These are phyloP conservation scores for Lordiphosa andalusiaca DNA, from an alignment of 2,888 invertebrate genomes.

Conservation along the genomic window DNA sequence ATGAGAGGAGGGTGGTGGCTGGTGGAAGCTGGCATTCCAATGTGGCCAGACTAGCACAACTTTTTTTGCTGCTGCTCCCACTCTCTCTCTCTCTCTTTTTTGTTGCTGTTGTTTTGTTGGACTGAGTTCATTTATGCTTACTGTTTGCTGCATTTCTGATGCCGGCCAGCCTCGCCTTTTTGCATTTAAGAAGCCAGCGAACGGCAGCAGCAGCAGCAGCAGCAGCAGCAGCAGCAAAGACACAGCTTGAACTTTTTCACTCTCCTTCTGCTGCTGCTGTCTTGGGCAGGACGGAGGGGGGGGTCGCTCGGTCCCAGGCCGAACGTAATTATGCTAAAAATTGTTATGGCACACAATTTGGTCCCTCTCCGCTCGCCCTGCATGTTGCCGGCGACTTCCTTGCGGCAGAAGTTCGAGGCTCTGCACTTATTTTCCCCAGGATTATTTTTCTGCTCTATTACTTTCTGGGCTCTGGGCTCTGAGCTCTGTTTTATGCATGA, in stretches of 20 bases:
- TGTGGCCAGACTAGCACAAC: constrained; percentile 26
- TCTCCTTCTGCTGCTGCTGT: no score
- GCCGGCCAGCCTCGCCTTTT: constrained; percentile 37
- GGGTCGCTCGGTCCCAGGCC: constrained; percentile 46
- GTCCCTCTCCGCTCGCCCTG: constrained; percentile 34
- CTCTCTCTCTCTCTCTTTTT: constrained; percentile 5
- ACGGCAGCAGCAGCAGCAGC: neutral
- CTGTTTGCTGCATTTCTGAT: constrained; percentile 66
- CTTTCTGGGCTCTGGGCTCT: constrained; percentile 19
- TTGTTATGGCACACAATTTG: constrained; percentile 60
- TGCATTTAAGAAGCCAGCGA: constrained; percentile 21
- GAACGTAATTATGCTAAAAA: constrained; percentile 73
- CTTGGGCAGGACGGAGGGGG: no score
- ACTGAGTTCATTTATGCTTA: constrained; percentile 64
- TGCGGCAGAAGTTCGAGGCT: constrained; percentile 35
- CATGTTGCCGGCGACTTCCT: constrained; percentile 44
- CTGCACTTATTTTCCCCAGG: constrained; percentile 41
- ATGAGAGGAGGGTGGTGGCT: neutral
- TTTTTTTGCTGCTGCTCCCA: constrained; percentile 15
- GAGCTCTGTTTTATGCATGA: constrained; percentile 59
- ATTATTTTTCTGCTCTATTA: constrained; percentile 66
- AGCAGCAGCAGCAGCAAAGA: neutral
- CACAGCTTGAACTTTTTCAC: constrained; percentile 42
- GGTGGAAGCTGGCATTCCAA: constrained; percentile 31
- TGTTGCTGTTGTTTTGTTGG: no score